Conservation (phyloP, 2,113 vertebrate genomes). For the Nipponia nippon region DNA sequence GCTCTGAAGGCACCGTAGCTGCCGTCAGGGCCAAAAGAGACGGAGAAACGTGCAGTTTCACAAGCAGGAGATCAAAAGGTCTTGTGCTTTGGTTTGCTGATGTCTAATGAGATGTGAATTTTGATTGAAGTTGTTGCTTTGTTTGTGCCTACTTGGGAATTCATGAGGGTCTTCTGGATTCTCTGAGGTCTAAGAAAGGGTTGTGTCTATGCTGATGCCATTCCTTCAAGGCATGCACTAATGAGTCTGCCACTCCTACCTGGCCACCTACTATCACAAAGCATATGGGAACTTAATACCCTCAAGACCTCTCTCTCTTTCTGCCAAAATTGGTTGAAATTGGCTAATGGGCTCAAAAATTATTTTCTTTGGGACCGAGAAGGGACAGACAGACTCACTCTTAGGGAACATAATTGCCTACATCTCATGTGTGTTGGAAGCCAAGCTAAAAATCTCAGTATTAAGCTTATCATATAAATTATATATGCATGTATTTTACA, state of each 20-base stretch:
- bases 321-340: slow-evolving; percentile 11
- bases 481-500: slow-evolving; percentile 46
- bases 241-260: neutral
- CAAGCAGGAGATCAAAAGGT: neutral
- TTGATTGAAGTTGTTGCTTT: neutral
- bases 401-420: slow-evolving; percentile 21
- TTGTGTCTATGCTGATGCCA: neutral
- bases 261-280: slow-evolving; percentile 3
- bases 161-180: neutral
- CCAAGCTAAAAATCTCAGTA: slow-evolving; percentile 21
- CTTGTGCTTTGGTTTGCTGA: neutral
- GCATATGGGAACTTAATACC: neutral
- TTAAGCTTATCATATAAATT: slow-evolving; percentile 58
- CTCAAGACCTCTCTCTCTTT: neutral
- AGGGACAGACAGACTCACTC: slow-evolving; percentile 16
- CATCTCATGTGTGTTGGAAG: slow-evolving; percentile 29
- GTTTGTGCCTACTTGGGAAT: fast-evolving
- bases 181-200: neutral
- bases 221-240: neutral
- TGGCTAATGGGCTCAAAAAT: neutral
- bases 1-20: neutral
- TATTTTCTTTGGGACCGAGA: slow-evolving; percentile 58
- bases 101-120: neutral
- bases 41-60: neutral
- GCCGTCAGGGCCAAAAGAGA: neutral